Conservation (phyloP, 1,140 invertebrate genomes). For the Eciton burchellii region DNA sequence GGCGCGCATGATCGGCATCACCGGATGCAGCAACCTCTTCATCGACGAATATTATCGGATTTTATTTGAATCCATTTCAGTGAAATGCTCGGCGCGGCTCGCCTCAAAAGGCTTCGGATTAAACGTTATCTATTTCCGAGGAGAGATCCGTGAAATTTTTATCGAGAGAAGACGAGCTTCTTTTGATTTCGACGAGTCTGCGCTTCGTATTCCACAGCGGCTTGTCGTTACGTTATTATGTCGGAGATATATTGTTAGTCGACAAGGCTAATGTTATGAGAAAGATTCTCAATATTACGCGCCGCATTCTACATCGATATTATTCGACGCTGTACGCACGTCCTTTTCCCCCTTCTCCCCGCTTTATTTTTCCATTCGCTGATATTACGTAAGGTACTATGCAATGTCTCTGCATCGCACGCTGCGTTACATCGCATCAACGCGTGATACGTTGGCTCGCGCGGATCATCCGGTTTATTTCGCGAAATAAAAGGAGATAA, state of each 20-base stretch:
- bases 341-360: constrained; percentile 10
- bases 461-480: constrained; percentile 8
- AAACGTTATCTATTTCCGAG: not conserved
- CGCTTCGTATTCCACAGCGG: not conserved
- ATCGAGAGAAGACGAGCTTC: not conserved
- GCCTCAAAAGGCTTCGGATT: not conserved
- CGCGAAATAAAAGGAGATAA: constrained; percentile 21
- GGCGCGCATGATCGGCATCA: constrained; percentile 8
- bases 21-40: constrained; percentile 16
- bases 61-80: not conserved
- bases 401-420: not conserved
- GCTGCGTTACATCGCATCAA: not conserved
- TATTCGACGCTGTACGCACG: constrained; percentile 23
- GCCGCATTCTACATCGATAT: constrained; percentile 3
- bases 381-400: not conserved
- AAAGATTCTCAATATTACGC: constrained; percentile 23
- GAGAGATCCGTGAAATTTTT: not conserved
- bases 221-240: not conserved
- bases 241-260: constrained; percentile 42
- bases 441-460: not conserved
- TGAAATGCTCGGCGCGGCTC: not conserved
- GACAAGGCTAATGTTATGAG: not conserved
- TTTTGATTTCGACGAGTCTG: not conserved
- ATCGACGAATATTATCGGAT: not conserved
- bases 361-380: not conserved